Evolutionary conservation across 2,888 invertebrate species (phyloP), one percentile per base, ranked within the genome.

Genomic region (Pegoplata infirma): DNA sequence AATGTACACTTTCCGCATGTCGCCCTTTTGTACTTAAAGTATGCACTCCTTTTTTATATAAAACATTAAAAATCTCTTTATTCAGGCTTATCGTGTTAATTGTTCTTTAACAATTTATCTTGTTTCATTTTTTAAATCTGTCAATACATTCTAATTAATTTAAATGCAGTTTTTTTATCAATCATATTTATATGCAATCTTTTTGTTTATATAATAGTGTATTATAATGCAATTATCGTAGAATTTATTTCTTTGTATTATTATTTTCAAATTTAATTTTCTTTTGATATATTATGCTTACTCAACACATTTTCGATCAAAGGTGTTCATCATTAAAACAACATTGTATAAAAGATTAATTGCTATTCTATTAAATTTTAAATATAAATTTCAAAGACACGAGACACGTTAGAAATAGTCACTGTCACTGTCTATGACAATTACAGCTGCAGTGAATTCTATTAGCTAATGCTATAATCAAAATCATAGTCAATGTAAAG

Each of bases 251-350:
- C 47, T 10, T 25, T 21, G 5, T 23, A 16, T 40, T 53, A 16
- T 40, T 53, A 51, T 12, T 61, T 71, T 28, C 40, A 12, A 8
- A 16, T 44, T 16, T 19, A 25, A 10, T 1, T 67, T 12, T 46
- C 16, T 59, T 25, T n/a, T 23, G 3, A 58, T 53, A 28, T 12
- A 51, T 5, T 44, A 44, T 46, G 59, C 46, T 66, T 53, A 47
- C 21, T 25, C 46, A 47, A 46, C 17, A 19, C 2, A 5, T 21
- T 28, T 53, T n/a, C 8, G 10, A 51, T 36, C 21, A 40, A 49
- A 63, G 21, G 23, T 16, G 59, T 19, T 28, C 12, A 25, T 58
- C 32, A 59, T 47, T 56, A 49, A n/a, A 36, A 47, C 21, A 68
- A 63, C 19, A 32, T 36, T 55, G 56, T 46, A 23, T 12, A 12